Conservation (phyloP, 2,888 invertebrate species). For the Nematopogon swammerdamellus region DNA sequence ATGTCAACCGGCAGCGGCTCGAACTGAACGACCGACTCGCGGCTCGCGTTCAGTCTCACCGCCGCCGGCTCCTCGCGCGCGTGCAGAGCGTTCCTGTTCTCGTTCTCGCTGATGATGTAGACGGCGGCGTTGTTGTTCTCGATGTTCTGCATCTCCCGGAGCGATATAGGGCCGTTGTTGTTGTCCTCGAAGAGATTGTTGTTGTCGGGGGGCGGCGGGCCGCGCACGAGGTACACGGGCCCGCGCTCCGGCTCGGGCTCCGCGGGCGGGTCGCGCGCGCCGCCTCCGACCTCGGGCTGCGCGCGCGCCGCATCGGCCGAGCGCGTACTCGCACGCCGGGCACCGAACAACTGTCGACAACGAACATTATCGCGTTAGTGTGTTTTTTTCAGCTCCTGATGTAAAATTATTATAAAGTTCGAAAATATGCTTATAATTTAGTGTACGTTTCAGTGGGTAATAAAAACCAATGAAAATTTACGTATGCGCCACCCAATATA, state of each 20-base stretch:
- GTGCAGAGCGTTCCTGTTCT: conserved; percentile 32
- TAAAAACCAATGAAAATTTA: too few species aligned
- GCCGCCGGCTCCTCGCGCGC: conserved; percentile 11
- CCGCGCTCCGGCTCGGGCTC: conserved; percentile 5
- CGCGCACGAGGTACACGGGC: conserved; percentile 8
- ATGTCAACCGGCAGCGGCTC: conserved; percentile 37
- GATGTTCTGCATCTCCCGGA: conserved; percentile 55
- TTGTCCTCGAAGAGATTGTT: conserved; percentile 51
- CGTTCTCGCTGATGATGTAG: conserved; percentile 51
- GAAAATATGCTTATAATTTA: too few species aligned
- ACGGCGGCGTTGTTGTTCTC: conserved; percentile 53
- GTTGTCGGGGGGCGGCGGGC: conserved; percentile 16
- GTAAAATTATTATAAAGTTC: too few species aligned
- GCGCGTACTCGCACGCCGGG: background rate
- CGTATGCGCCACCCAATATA: too few species aligned
- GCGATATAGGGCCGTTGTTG: conserved; percentile 54
- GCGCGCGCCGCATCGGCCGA: conserved; percentile 5
- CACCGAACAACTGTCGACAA: background rate
- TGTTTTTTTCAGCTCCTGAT: too few species aligned
- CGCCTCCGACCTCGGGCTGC: conserved; percentile 7
- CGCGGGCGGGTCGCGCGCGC: conserved; percentile 8
- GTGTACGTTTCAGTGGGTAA: too few species aligned
- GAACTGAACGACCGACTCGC: conserved; percentile 44
- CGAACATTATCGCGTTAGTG: too few species aligned
- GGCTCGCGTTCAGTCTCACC: conserved; percentile 14